Evolutionary conservation across 2,797 vertebrate species (phyloP).

Genomic region (Caiman crocodilus): DNA sequence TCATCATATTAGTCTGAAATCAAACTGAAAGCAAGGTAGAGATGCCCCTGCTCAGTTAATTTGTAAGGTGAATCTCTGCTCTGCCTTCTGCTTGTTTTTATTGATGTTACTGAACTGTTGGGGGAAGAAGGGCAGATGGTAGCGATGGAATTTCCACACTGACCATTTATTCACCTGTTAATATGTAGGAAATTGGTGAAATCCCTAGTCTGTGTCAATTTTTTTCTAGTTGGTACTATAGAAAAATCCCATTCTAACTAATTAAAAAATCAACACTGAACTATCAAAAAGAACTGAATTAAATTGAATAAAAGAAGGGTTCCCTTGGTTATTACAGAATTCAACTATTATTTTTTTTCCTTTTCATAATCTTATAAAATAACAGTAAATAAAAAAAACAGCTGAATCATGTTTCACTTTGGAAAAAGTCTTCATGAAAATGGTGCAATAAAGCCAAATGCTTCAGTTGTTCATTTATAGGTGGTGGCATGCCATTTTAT

Average conservation of each 20-base stretch:
- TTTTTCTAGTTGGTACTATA: neutral
- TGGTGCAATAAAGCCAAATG: constrained; percentile 25
- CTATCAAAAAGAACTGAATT: neutral
- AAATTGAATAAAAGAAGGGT: neutral
- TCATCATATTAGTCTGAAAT: too few species aligned
- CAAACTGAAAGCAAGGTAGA: too few species aligned
- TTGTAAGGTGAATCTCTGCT: too few species aligned
- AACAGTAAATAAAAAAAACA: constrained; percentile 4
- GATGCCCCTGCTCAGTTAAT: too few species aligned
- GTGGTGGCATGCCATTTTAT: neutral
- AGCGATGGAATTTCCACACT: neutral
- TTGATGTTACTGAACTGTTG: neutral
- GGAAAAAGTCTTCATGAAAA: neutral
- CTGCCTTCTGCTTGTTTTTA: neutral
- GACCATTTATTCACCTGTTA: neutral
- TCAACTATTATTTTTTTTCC: neutral
- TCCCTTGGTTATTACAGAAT: neutral
- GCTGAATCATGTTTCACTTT: neutral
- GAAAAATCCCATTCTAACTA: neutral
- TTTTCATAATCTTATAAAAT: constrained; percentile 11
- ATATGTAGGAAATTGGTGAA: neutral
- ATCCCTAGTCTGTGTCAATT: too few species aligned
- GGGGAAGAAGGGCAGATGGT: neutral
- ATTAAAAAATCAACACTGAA: neutral
- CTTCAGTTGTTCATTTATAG: constrained; percentile 36